Base-by-base conservation (phyloP, 2,797 vertebrate genomes). In the Dermochelys coriacea region DNA sequence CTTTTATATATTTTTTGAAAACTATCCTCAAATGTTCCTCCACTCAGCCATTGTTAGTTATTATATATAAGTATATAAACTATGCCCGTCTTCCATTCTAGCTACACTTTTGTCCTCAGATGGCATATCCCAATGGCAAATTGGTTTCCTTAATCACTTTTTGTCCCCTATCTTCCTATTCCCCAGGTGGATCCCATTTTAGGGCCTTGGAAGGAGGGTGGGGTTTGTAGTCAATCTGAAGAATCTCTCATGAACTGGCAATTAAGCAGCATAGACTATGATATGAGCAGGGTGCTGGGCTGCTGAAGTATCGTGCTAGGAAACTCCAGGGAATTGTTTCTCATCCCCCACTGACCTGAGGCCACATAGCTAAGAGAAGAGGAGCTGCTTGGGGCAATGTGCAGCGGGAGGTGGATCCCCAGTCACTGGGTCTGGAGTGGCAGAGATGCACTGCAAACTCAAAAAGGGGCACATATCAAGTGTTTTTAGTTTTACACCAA, bases 361-460 rank as follows among this genome's bases (percentile, higher is more conserved):
- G 4, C 61, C 11, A 2, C 5, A 29, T 50, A 52, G 34, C 10
- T 41, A 21, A 37, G 2, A 81, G 45, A 86, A 61, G 7, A 3
- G 6, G 14, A 37, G 9, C 21, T 8, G 2, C 4, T 8, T 23
- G 3, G 8, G 31, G 41, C 74, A n/a, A 34, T 2, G 7, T 2
- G 3, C 31, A 2, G 4, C 5, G 3, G 83, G 45, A 51, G 25
- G 5, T 0, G 9, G 82, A 59, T 1, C 23, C 34, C n/a, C 71
- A 16, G 45, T 3, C 86, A 75, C 50, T 0, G 0, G 10, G 34
- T 41, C 29, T 0, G 80, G 37, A 85, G 14, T n/a, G 16, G 21
- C 9, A 3, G 31, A 29, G 15, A 49, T 64, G 81, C 3, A 1
- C 15, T 5, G 1, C 6, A 3, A 55, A 51, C 2, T 86, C 80